Percentiles rank a stretch among this genome's conserved stretches.
phyloP scores from a whole-genome alignment of 1,140 invertebrate species.

The Drosophila watanabei region DNA sequence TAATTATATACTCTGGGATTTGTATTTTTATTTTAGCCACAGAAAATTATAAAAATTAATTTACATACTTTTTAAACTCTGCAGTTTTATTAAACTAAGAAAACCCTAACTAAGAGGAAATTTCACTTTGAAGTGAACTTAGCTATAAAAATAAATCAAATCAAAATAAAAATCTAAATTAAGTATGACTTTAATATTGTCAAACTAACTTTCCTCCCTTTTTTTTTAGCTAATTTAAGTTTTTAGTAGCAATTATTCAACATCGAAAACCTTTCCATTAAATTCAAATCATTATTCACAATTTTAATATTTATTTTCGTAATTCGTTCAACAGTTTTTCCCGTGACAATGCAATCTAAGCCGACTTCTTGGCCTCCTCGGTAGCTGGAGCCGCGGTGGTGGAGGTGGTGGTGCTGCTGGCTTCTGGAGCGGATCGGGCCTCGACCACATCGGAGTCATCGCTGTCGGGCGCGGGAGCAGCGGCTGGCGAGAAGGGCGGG shows the following conservation, averaged over 20 bases:
- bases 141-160: too few species aligned
- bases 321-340: conserved; percentile 13
- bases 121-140: too few species aligned
- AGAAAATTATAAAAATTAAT: too few species aligned
- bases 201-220: too few species aligned
- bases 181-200: too few species aligned
- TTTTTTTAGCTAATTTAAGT: background rate
- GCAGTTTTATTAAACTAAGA: too few species aligned
- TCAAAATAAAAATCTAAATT: too few species aligned
- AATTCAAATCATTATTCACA: background rate
- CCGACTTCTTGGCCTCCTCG: conserved; percentile 59
- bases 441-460: conserved; percentile 82
- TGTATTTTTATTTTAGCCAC: too few species aligned
- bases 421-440: conserved; percentile 61
- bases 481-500: conserved; percentile 62
- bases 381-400: conserved; percentile 58
- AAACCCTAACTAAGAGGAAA: too few species aligned
- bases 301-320: conserved; percentile 24
- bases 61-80: too few species aligned
- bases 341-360: conserved; percentile 36
- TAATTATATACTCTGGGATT: background rate
- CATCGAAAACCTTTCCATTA: background rate
- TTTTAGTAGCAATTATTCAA: background rate
- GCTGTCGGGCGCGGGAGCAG: conserved; percentile 40
- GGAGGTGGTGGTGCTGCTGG: conserved; percentile 51